Percentiles rank a stretch among this genome's conserved stretches.
Evolutionary conservation across 2,888 invertebrate species (phyloP).

Genomic region (Sympetrum striolatum): DNA sequence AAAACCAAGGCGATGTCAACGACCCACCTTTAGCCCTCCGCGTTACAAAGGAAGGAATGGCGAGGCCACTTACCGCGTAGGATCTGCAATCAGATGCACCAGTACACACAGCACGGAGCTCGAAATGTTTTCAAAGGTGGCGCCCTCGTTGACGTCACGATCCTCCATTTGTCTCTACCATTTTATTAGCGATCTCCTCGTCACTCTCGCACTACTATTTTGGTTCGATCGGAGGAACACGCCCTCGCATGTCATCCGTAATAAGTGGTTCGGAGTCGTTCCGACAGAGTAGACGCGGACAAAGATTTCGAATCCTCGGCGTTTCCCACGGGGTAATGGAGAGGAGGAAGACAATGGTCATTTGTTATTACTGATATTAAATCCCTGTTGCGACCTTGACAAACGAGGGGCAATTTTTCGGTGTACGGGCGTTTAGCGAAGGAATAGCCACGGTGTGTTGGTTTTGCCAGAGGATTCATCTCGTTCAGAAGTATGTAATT

Average conservation of each 20-base stretch:
- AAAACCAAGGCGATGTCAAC: slow-evolving; percentile 32
- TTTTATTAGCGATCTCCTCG: background rate
- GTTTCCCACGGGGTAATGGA: slow-evolving; percentile 1
- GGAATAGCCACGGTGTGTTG: too few species aligned
- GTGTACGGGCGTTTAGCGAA: too few species aligned
- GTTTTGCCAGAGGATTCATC: too few species aligned
- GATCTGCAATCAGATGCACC: background rate
- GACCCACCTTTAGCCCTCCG: slow-evolving; percentile 3
- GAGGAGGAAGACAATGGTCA: background rate
- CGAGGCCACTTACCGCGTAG: background rate
- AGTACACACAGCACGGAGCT: background rate
- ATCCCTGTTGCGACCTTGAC: background rate
- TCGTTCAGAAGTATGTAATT: too few species aligned
- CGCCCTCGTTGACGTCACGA: background rate
- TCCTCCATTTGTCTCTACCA: background rate
- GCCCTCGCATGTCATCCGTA: background rate
- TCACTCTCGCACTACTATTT: background rate
- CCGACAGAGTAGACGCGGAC: background rate
- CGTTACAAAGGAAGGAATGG: background rate
- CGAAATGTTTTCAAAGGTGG: background rate
- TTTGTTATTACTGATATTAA: background rate
- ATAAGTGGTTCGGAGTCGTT: background rate
- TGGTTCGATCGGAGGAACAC: background rate
- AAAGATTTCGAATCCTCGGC: background rate
- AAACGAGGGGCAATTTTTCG: background rate